These are phyloP conservation scores for Sardina pilchardus DNA, from an alignment of 2,113 vertebrate species.

Conservation along the genomic window DNA sequence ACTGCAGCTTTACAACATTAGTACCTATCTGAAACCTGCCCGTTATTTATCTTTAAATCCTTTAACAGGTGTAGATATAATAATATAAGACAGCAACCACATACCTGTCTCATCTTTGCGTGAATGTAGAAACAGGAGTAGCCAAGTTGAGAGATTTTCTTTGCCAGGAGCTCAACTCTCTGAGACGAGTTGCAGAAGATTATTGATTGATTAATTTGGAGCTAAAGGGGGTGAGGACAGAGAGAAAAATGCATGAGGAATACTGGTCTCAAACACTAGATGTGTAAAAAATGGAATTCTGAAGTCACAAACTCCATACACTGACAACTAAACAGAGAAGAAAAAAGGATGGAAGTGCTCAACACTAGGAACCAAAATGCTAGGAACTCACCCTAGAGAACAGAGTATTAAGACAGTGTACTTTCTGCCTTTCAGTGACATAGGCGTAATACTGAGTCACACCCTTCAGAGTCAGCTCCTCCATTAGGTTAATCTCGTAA, in stretches of 20 bases:
- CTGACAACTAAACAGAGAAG: no score
- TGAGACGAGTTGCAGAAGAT: conserved; percentile 99
- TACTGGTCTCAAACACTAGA: neutral
- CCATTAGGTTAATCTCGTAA: conserved; percentile 99
- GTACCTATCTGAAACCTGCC: no score
- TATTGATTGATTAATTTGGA: conserved; percentile 99
- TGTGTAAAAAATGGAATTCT: neutral
- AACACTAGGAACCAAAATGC: neutral
- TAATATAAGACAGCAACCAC: neutral
- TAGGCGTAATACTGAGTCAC: conserved; percentile 99
- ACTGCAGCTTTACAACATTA: no score
- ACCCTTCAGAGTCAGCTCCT: conserved; percentile 97
- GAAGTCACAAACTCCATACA: neutral
- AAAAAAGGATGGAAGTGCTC: neutral
- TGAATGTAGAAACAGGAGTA: conserved; percentile 99
- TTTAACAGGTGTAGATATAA: no score
- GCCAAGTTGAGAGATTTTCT: conserved; percentile 99
- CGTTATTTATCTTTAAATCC: no score
- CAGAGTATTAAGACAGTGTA: conserved; percentile 98
- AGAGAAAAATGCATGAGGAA: neutral
- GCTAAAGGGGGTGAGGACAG: conserved; percentile 66
- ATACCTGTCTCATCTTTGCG: conserved; percentile 99
- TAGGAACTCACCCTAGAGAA: conserved; percentile 90
- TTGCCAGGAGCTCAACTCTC: conserved; percentile 96
- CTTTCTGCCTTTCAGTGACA: conserved; percentile 98